Evolutionary conservation across 2,797 vertebrate species (phyloP).

Genomic region (Catostomus latipinnis): DNA sequence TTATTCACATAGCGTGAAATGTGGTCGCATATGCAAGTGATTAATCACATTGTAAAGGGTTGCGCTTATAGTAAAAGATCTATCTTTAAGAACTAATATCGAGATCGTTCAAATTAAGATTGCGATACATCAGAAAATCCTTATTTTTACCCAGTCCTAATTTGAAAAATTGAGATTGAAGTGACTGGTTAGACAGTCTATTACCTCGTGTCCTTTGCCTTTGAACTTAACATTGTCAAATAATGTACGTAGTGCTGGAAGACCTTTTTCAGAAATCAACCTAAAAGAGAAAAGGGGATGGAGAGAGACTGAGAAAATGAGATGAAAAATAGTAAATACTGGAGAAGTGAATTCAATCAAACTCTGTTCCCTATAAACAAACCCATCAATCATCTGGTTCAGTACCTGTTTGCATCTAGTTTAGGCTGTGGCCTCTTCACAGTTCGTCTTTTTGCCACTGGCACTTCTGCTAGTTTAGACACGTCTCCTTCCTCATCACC

Average conservation of each 20-base stretch:
- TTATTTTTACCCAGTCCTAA: too few species aligned
- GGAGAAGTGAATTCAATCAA: neutral
- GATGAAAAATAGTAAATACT: neutral
- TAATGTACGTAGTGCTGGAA: constrained; percentile 88
- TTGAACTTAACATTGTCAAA: constrained; percentile 86
- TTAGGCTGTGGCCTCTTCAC: constrained; percentile 88
- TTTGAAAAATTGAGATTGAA: neutral
- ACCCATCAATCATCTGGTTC: neutral
- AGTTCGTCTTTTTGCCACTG: constrained; percentile 76
- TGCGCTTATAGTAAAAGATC: too few species aligned
- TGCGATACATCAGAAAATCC: too few species aligned
- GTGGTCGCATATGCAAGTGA: too few species aligned
- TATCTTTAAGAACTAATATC: too few species aligned
- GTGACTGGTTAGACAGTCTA: neutral
- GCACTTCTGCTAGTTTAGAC: constrained; percentile 80
- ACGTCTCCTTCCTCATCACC: constrained; percentile 71
- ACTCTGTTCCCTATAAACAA: neutral
- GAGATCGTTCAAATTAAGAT: too few species aligned
- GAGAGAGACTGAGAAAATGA: neutral
- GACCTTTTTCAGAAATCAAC: constrained; percentile 88
- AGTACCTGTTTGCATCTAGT: constrained; percentile 91
- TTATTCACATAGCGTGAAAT: too few species aligned
- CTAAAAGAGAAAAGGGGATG: constrained; percentile 65
- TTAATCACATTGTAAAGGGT: too few species aligned
- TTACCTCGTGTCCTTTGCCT: constrained; percentile 95